phyloP scores from a whole-genome alignment of 37 sponge, comb jelly and placozoan genomes.

The Eunapius fragilis region DNA sequence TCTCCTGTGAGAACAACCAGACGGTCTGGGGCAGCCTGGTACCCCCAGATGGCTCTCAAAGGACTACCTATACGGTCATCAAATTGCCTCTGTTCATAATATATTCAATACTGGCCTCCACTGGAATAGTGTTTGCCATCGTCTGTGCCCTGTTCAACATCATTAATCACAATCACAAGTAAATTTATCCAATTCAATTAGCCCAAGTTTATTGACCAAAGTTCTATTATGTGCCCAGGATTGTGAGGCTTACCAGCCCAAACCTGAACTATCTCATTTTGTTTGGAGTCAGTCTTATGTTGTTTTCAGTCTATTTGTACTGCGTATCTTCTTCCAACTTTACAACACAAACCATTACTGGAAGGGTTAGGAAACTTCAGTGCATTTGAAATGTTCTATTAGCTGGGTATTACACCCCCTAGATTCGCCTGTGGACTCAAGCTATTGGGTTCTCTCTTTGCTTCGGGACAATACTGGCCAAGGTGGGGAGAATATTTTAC shows the following conservation, averaged over 20 bases:
- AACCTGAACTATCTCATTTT: slow-evolving; percentile 17
- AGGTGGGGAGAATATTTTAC: slow-evolving; percentile 7
- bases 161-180: slow-evolving; percentile 56
- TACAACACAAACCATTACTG: background rate
- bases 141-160: slow-evolving; percentile 51
- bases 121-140: slow-evolving; percentile 34
- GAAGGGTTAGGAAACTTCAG: background rate
- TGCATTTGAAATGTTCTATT: no score
- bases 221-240: no score
- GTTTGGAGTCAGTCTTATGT: background rate
- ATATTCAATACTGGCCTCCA: slow-evolving; percentile 13
- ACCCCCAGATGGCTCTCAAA: slow-evolving; percentile 54
- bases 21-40: slow-evolving; percentile 44
- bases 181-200: background rate
- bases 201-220: no score
- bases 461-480: slow-evolving; percentile 12
- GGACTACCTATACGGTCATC: background rate
- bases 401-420: background rate
- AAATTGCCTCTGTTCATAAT: background rate
- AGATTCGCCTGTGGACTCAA: slow-evolving; percentile 13
- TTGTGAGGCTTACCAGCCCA: slow-evolving; percentile 18
- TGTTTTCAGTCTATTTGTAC: background rate
- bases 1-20: slow-evolving; percentile 9
- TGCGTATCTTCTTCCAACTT: background rate
- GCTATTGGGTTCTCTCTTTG: slow-evolving; percentile 8